These are phyloP conservation scores for Aramus guarauna DNA, from an alignment of 2,113 vertebrate genomes.

Conservation along the genomic window DNA sequence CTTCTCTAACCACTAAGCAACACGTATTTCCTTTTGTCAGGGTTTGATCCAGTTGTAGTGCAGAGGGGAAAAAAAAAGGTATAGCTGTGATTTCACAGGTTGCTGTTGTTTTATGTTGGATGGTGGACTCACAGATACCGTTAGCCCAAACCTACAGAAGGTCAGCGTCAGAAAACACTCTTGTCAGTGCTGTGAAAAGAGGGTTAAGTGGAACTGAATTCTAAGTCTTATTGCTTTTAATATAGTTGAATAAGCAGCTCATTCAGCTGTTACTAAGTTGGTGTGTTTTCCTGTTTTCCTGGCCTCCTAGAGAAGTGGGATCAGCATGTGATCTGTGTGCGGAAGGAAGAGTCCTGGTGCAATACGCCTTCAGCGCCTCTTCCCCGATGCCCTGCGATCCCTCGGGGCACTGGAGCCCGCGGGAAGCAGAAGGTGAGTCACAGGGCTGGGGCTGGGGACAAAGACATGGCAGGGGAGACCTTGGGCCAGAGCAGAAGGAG, in stretches of 20 bases:
- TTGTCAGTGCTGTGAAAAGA: not conserved
- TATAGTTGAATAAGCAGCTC: constrained; percentile 8
- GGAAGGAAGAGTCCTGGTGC: constrained; percentile 88
- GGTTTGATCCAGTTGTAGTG: not conserved
- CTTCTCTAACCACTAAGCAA: not conserved
- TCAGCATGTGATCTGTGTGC: constrained; percentile 94
- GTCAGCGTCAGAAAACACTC: not conserved
- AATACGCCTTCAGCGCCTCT: constrained; percentile 92
- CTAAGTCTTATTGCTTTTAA: constrained; percentile 22
- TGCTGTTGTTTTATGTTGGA: not conserved
- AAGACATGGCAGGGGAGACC: rapidly evolving
- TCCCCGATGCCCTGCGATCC: constrained; percentile 92
- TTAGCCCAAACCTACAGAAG: not conserved
- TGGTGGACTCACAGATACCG: not conserved
- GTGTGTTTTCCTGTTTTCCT: constrained; percentile 85
- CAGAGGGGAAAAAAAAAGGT: too few relatives aligned
- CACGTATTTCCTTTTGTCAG: not conserved
- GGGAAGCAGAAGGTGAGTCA: constrained; percentile 93
- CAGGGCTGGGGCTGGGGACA: not conserved
- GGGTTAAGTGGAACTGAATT: not conserved
- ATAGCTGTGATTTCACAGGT: not conserved
- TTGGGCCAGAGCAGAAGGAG: not conserved
- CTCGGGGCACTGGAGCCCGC: constrained; percentile 96
- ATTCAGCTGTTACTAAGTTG: constrained; percentile 88
- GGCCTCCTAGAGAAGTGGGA: constrained; percentile 99